Evolutionary conservation across 1,140 invertebrate genomes (phyloP), one percentile per base, ranked within the genome.

Genomic region (Drosophila melanogaster): DNA sequence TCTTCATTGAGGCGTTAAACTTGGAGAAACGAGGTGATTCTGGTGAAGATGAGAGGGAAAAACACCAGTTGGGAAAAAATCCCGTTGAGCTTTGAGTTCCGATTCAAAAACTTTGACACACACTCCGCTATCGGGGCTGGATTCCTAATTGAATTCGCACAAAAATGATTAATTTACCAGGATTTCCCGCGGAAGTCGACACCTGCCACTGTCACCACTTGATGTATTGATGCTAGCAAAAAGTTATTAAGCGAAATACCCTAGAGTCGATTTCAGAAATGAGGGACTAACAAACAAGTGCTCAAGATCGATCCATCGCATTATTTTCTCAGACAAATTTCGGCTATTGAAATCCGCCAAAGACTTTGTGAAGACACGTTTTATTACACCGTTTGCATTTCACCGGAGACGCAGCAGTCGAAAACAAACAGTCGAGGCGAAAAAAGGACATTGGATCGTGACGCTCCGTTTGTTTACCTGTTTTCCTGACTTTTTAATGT

Each of bases 401-500:
- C 40, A 14, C 5, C 44, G 17, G 30, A 56, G 59, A 37, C 53
- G 54, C 33, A 60, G 61, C 24, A 49, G 73, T 35, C 54, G 37
- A 76, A 81, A 75, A 70, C 41, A 83, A 77, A 84, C 44, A 76
- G 14, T 30, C 11, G 12, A 38, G 40, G 49, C 55, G 37, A 38
- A 44, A 26, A 64, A 74, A 41, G 37, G 41, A 41, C 51, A 22
- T 62, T 50, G 51, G 35, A 65, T 57, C 46, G 47, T 58, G 46
- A 49, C 60, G 46, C 11, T 65, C 64, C 67, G 76, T 79, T 79
- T 79, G 76, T 74, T 79, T 81, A 69, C 78, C 56, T 81, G 47
- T 76, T 79, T 62, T 40, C 26, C 46, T 79, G 62, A 85, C 65
- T 64, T 80, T 77, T 79, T 77, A 84, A 85, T 80, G 81, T 79